A percentile compares a stretch with the other conserved stretches of the same genome.
Evolutionary conservation across 2,888 invertebrate species (phyloP).

Genomic region (Xestia xanthographa): DNA sequence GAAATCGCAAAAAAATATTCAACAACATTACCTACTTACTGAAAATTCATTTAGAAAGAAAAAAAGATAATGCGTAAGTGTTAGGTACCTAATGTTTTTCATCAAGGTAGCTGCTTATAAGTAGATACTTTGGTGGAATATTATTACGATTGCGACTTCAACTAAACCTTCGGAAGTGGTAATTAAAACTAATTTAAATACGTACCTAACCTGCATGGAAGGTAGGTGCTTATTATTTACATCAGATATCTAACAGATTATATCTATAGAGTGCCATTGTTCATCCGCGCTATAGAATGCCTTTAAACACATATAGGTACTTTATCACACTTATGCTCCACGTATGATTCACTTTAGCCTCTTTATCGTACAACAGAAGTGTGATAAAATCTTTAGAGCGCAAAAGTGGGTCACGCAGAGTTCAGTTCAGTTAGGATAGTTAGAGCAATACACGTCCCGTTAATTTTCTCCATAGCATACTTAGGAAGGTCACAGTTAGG

Average conservation of each 20-base stretch:
- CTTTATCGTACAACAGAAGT: conserved; percentile 69
- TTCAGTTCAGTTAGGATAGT: conserved; percentile 66
- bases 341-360: conserved; percentile 12
- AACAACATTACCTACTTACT: no score
- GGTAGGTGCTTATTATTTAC: conserved; percentile 44
- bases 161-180: conserved; percentile 40
- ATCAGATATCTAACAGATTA: conserved; percentile 51
- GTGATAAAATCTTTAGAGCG: conserved; percentile 76
- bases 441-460: conserved; percentile 61
- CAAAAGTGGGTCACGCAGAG: conserved; percentile 76
- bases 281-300: conserved; percentile 59
- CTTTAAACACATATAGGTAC: conserved; percentile 65
- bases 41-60: no score
- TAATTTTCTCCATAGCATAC: conserved; percentile 61
- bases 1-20: no score
- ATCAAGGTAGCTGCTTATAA: neutral
- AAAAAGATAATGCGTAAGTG: no score
- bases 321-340: conserved; percentile 1
- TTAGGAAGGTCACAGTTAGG: conserved; percentile 64
- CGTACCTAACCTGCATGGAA: conserved; percentile 5
- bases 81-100: neutral
- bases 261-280: conserved; percentile 53
- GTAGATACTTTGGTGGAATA: conserved; percentile 4
- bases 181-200: conserved; percentile 56
- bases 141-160: conserved; percentile 1